Conservation (phyloP, 2,113 vertebrate species). For the Phocoena sinus region DNA sequence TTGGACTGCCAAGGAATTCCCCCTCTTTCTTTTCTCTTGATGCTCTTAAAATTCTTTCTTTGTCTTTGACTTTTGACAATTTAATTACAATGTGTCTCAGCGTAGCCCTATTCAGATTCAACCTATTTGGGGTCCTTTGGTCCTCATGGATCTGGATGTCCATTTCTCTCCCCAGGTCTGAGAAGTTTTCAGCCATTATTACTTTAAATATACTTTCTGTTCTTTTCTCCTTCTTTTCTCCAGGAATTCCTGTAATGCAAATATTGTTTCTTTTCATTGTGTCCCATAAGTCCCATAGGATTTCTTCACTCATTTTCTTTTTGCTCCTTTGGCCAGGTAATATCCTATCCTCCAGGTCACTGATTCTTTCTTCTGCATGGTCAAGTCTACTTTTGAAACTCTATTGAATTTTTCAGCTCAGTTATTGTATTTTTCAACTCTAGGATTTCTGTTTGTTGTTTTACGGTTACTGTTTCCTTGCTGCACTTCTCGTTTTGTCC, state of each 20-base stretch:
- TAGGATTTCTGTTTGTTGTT: background rate
- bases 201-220: background rate
- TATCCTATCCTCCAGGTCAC: background rate
- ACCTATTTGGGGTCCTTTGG: background rate
- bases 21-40: background rate
- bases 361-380: background rate
- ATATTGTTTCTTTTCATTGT: background rate
- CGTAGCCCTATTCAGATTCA: background rate
- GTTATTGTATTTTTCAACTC: background rate
- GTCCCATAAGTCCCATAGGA: background rate
- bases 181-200: background rate
- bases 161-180: background rate
- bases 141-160: background rate
- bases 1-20: no score
- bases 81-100: background rate
- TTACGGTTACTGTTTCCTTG: background rate
- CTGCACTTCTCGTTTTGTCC: background rate
- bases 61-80: background rate
- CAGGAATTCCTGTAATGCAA: background rate
- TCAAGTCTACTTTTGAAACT: background rate
- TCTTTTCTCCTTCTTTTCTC: background rate
- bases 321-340: background rate
- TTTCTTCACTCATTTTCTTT: background rate
- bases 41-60: background rate
- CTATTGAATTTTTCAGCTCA: background rate